Evolutionary conservation across 1,140 invertebrate species (phyloP), one percentile per base, ranked within the genome.

Genomic region (Drusus annulatus): DNA sequence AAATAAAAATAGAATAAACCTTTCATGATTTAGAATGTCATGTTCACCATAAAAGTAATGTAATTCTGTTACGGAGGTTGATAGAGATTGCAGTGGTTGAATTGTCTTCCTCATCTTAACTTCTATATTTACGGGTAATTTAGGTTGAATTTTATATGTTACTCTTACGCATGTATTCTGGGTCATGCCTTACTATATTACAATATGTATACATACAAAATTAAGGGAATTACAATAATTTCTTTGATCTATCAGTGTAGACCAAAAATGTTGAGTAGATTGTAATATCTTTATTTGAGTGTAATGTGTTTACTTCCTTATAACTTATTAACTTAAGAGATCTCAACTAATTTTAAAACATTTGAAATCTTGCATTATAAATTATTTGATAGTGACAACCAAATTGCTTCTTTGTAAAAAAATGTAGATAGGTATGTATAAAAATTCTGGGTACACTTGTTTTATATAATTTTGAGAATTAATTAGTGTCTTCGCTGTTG

Each of bases 261-360:
- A 60, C 56, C 56, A 60, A 23, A 58, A 60, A 23, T 21, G 23
- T 60, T 5, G 17, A 60, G 17, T 60, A 45, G 36, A 45, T 45
- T 45, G 36, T 45, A 45, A n/a, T 23, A 13, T 19, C 19, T 60
- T 60, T 60, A 60, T 21, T 60, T 60, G 56, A 60, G 23, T 60
- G 23, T 60, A 21, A 56, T 56, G 54, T 56, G 23, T 21, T 60
- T 60, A 60, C 56, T 60, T 17, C 10, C n/a, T 23, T 60, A 60
- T 60, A 60, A 60, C 56, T 21, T 23, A 19, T 19, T 21, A 60
- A 23, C 17, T 13, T 23, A 60, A 23, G 56, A 60, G 56, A 60
- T 60, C 56, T 60, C 56, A 60, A 60, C 17, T 60, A 60, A 60
- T 60, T 23, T 60, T 60, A 60, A 23, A 60, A 60, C 56, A 23